phyloP scores from a whole-genome alignment of 2,888 invertebrate species.

The Cosmia trapezina region DNA sequence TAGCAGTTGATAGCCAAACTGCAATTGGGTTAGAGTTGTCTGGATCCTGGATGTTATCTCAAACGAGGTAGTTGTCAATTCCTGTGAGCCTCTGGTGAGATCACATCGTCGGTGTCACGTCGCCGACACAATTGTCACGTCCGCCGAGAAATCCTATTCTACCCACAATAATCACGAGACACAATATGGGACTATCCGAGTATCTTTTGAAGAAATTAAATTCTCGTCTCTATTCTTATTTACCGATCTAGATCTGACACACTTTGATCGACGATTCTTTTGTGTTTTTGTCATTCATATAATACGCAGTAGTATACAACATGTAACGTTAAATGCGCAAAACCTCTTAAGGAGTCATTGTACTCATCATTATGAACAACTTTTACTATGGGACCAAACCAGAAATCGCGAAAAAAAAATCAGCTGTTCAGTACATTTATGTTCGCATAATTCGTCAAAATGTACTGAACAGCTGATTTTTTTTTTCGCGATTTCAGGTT shows the following conservation, averaged over 20 bases:
- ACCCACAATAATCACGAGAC: slow-evolving; percentile 70
- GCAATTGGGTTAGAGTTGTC: slow-evolving; percentile 61
- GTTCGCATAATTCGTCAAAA: no score
- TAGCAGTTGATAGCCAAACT: slow-evolving; percentile 15
- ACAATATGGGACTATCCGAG: slow-evolving; percentile 58
- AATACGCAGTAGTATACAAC: no score
- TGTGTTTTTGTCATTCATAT: no score
- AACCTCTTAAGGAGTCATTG: no score
- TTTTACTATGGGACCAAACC: no score
- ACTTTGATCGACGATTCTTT: slow-evolving; percentile 29
- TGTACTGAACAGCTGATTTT: no score
- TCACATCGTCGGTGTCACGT: slow-evolving; percentile 78
- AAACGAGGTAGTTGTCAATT: slow-evolving; percentile 71
- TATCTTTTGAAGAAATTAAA: slow-evolving; percentile 60
- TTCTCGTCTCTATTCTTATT: slow-evolving; percentile 40
- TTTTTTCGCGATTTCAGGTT: no score
- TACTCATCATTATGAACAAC: no score
- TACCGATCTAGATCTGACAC: slow-evolving; percentile 11
- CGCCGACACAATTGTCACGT: slow-evolving; percentile 84
- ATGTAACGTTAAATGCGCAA: no score
- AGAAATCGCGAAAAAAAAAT: no score
- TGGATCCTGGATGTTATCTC: slow-evolving; percentile 51
- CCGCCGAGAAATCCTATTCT: slow-evolving; percentile 73
- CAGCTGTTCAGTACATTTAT: no score
- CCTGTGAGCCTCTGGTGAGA: slow-evolving; percentile 72